phyloP scores from a whole-genome alignment of 2,888 invertebrate genomes.

The Nomada lathburiana region DNA sequence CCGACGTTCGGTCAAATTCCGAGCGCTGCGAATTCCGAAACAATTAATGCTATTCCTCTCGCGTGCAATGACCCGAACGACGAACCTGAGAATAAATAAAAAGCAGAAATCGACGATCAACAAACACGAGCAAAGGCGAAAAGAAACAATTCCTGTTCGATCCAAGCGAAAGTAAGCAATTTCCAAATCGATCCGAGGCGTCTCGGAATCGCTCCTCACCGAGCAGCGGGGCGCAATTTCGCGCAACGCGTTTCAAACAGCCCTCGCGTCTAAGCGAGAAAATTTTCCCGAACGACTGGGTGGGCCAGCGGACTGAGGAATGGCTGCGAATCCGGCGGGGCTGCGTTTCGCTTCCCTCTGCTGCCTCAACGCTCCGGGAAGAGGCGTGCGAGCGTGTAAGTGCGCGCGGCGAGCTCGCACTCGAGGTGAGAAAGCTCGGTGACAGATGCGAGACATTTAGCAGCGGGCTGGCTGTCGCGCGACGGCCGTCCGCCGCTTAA shows the following conservation, averaged over 20 bases:
- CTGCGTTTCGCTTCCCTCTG: conserved; percentile 27
- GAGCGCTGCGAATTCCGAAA: too few species aligned
- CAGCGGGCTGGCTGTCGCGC: conserved; percentile 71
- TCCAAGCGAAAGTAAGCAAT: too few species aligned
- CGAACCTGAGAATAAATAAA: too few species aligned
- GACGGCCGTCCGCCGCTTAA: conserved; percentile 77
- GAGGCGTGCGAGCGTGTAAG: conserved; percentile 30
- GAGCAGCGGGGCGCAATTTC: conserved; percentile 19
- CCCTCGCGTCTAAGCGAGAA: conserved; percentile 21
- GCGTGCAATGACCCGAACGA: too few species aligned
- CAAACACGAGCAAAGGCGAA: background rate
- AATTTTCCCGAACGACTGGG: conserved; percentile 56
- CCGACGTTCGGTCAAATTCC: too few species aligned
- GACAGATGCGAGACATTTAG: conserved; percentile 82
- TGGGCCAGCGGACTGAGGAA: conserved; percentile 55
- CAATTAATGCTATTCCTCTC: too few species aligned
- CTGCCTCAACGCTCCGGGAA: conserved; percentile 29
- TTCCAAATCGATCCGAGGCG: background rate
- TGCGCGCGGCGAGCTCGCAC: conserved; percentile 30
- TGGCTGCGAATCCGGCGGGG: conserved; percentile 56
- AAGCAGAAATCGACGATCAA: background rate
- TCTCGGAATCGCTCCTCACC: background rate
- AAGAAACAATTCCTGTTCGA: background rate
- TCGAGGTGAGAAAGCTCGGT: conserved; percentile 75
- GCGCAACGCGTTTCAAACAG: background rate